A percentile compares a stretch with the other conserved stretches of the same genome.
Conservation (phyloP, 2,888 invertebrate genomes). For the Scrobipalpa atriplicella region DNA sequence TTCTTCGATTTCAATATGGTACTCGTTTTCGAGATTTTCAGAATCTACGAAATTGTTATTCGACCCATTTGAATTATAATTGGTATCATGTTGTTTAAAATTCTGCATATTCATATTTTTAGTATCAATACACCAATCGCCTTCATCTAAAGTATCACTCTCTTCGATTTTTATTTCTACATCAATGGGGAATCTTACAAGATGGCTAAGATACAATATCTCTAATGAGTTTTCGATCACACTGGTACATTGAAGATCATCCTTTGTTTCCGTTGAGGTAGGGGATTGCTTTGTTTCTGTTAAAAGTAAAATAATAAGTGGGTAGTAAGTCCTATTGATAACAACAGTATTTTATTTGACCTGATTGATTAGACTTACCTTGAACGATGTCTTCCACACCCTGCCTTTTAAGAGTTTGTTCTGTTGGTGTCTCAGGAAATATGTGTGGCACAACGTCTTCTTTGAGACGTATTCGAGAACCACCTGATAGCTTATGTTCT, state of each 20-base stretch:
- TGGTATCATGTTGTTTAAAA: neutral
- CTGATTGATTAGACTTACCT: too few relatives aligned
- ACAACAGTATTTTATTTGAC: neutral
- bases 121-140: neutral
- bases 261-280: neutral
- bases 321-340: neutral
- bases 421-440: neutral
- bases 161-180: neutral
- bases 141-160: neutral
- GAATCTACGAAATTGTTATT: neutral
- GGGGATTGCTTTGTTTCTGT: neutral
- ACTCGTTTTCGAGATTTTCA: neutral
- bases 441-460: neutral
- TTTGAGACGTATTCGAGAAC: neutral
- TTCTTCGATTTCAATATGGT: neutral
- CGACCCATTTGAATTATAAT: neutral
- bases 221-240: too few relatives aligned
- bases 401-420: neutral
- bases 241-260: neutral
- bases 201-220: neutral
- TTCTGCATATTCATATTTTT: neutral
- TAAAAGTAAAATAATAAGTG: neutral
- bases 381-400: too few relatives aligned
- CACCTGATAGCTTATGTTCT: neutral
- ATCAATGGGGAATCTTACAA: neutral